Base-by-base conservation (phyloP, 2,113 vertebrate species). In the Microtus pennsylvanicus region DNA sequence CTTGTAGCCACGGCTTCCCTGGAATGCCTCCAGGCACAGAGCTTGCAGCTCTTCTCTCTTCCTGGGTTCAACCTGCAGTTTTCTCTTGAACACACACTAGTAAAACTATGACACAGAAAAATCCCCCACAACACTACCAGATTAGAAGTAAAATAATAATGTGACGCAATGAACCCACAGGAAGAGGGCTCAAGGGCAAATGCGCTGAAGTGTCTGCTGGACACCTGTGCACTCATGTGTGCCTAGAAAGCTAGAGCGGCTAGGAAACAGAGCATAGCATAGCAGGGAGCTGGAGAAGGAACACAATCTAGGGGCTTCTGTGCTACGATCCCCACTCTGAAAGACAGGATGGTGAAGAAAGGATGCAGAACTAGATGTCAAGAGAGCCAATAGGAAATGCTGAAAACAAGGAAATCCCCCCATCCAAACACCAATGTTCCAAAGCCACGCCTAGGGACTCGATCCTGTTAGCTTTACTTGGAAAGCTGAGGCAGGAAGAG, bases 51-150 rank as follows among this genome's bases (percentile, higher is more conserved):
- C 72, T 28, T 52, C 38, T 67, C 26, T 55, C 85, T 61, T 67
- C 47, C 22, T 3, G 50, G 10, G 33, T 28, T 47, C 6, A 61
- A 45, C 72, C 67, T 75, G 67, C 38, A 33, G 17, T 30, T 94
- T 80, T 80, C 58, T 87, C 67, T 72, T 63, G 63, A 81, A 80
- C 61, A 90, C 8, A 35, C 30, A 81, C 75, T 77, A 77, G 42
- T 47, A 28, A 77, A 86, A 72, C 78, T 50, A 50, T 42, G 83
- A 87, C 67, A 83, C 74, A 55, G 65, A 92, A 83, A 81, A 90
- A 86, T 38, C 90, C 94, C 92, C 88, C 90, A 91, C 11, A 61
- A 58, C 67, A 78, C 33, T 77, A 81, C 42, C 50, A 42, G n/a
- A 88, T 87, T 19, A 87, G 33, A 55, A 76, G 65, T 74, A 90